Conservation (phyloP, 1,140 invertebrate species). For the Zaprionus lachaisei region DNA sequence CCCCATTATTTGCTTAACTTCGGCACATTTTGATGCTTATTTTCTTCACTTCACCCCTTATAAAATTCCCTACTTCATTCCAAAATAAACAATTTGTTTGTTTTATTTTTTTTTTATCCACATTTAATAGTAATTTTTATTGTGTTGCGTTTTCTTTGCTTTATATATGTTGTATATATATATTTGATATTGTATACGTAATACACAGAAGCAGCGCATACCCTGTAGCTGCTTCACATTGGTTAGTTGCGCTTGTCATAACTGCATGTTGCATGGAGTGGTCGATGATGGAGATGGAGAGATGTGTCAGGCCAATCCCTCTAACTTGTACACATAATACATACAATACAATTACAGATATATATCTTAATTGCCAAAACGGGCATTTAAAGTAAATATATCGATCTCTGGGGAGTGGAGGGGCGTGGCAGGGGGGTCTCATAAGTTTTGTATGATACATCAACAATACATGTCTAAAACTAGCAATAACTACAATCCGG, state of each 20-base stretch:
- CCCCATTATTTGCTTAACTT: no score
- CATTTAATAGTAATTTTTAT: slow-evolving; percentile 46
- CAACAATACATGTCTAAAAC: slow-evolving; percentile 28
- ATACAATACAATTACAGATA: slow-evolving; percentile 49
- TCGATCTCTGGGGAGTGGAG: slow-evolving; percentile 35
- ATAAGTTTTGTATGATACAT: background rate
- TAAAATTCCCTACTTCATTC: background rate
- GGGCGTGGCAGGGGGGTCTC: no score
- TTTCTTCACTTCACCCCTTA: no score
- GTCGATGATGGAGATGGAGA: slow-evolving; percentile 2
- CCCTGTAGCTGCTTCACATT: slow-evolving; percentile 44
- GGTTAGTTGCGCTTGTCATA: slow-evolving; percentile 56
- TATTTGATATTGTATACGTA: slow-evolving; percentile 33
- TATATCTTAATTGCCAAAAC: slow-evolving; percentile 54
- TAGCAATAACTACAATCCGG: slow-evolving; percentile 35
- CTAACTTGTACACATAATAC: slow-evolving; percentile 47
- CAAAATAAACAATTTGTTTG: background rate
- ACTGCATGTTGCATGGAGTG: slow-evolving; percentile 16
- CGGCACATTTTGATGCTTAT: no score
- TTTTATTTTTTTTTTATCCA: slow-evolving; percentile 18
- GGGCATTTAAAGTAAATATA: slow-evolving; percentile 54
- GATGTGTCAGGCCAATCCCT: background rate
- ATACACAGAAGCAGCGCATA: slow-evolving; percentile 1
- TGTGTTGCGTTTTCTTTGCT: slow-evolving; percentile 36
- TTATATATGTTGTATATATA: slow-evolving; percentile 51